phyloP scores from a whole-genome alignment of 2,797 vertebrate genomes.

The Anabacerthia variegaticeps region DNA sequence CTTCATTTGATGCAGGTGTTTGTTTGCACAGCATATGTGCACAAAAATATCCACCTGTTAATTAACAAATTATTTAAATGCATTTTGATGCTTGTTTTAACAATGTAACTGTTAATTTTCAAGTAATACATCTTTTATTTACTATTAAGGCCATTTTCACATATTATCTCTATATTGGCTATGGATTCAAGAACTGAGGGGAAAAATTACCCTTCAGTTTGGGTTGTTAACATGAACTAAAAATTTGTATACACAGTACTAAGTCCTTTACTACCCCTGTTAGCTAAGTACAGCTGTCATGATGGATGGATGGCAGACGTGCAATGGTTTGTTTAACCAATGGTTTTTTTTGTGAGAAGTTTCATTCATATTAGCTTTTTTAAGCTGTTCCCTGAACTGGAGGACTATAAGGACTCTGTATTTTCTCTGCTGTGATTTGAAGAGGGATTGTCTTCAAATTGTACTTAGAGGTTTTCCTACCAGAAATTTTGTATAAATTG shows the following conservation, averaged over 20 bases:
- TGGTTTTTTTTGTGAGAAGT: not conserved
- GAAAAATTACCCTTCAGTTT: not conserved
- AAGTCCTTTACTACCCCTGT: not conserved
- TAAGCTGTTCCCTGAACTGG: not conserved
- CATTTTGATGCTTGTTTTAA: not conserved
- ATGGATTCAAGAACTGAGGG: not conserved
- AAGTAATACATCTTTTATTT: not conserved
- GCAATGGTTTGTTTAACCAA: not conserved
- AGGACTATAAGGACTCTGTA: not conserved
- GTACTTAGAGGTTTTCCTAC: not conserved
- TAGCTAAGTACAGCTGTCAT: not conserved
- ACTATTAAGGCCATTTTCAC: not conserved
- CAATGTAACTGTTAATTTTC: not conserved
- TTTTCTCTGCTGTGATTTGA: not conserved
- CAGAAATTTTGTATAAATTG: not conserved
- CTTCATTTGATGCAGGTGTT: not conserved
- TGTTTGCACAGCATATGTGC: not conserved
- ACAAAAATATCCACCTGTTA: not conserved
- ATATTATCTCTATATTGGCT: not conserved
- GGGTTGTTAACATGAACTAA: not conserved
- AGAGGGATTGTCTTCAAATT: not conserved
- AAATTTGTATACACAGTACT: not conserved
- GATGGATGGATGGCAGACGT: not conserved
- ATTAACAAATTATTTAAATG: not conserved
- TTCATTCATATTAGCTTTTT: not conserved